Conservation (phyloP, 2,113 vertebrate species). For the Aythya baeri region DNA sequence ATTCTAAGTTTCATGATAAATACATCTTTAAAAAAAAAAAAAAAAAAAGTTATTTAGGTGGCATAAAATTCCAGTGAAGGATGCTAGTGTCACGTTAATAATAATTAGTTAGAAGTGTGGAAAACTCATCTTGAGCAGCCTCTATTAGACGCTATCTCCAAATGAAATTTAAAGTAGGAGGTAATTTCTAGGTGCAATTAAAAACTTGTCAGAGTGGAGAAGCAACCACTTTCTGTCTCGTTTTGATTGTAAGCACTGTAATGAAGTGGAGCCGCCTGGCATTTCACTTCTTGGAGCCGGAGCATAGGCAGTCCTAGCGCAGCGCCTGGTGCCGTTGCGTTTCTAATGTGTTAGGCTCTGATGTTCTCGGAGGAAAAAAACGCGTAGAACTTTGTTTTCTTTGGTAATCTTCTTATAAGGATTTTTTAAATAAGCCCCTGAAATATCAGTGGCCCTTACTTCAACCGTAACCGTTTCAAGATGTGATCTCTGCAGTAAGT, state of each 20-base stretch:
- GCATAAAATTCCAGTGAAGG: neutral
- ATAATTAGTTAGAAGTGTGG: conserved; percentile 43
- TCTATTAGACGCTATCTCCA: neutral
- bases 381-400: neutral
- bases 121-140: conserved; percentile 16
- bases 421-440: neutral
- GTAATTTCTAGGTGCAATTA: conserved; percentile 39
- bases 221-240: conserved; percentile 15
- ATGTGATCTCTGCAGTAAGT: neutral
- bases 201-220: conserved; percentile 28
- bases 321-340: neutral
- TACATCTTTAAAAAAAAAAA: neutral
- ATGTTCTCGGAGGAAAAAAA: neutral
- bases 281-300: neutral
- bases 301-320: neutral
- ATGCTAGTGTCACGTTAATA: conserved; percentile 26
- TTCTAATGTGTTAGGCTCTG: neutral
- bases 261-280: neutral
- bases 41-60: neutral
- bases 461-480: neutral
- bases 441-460: neutral
- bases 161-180: conserved; percentile 38
- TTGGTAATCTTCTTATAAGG: neutral
- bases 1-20: neutral
- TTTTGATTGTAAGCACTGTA: conserved; percentile 14